These are phyloP conservation scores for Araneus ventricosus DNA, from an alignment of 1,140 invertebrate species.

Conservation along the genomic window DNA sequence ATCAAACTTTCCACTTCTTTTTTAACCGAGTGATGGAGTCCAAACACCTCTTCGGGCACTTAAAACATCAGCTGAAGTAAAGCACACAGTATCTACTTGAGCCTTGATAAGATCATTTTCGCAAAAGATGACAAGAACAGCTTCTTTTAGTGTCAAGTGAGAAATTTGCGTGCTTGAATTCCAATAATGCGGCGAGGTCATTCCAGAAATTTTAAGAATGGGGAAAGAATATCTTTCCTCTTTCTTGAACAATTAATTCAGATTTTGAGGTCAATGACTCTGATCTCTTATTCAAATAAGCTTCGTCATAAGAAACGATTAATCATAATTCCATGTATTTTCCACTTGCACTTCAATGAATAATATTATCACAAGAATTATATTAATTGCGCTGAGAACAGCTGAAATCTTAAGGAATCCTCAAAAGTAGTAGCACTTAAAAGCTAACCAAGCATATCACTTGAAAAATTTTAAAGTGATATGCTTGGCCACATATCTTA, in stretches of 20 bases:
- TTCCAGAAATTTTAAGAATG: neutral
- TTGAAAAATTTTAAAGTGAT: no score
- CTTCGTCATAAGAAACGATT: neutral
- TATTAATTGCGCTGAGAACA: no score
- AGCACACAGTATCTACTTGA: neutral
- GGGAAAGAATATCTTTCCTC: no score
- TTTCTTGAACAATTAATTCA: neutral
- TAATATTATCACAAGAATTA: no score
- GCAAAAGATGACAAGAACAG: neutral
- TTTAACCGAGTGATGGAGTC: neutral
- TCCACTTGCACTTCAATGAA: no score
- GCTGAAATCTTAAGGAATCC: no score
- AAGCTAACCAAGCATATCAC: no score
- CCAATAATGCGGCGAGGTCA: neutral
- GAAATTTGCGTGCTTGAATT: neutral
- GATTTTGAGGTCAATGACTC: neutral
- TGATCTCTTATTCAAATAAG: neutral
- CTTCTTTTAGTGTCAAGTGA: neutral
- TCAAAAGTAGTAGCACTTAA: no score
- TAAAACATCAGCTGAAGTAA: neutral
- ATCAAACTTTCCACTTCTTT: neutral
- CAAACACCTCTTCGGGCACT: neutral
- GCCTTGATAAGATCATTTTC: neutral
- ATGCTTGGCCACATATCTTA: no score
- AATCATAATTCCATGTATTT: neutral